Evolutionary conservation across 2,888 invertebrate genomes (phyloP), one percentile per base, ranked within the genome.

Genomic region (Cenopis cana): DNA sequence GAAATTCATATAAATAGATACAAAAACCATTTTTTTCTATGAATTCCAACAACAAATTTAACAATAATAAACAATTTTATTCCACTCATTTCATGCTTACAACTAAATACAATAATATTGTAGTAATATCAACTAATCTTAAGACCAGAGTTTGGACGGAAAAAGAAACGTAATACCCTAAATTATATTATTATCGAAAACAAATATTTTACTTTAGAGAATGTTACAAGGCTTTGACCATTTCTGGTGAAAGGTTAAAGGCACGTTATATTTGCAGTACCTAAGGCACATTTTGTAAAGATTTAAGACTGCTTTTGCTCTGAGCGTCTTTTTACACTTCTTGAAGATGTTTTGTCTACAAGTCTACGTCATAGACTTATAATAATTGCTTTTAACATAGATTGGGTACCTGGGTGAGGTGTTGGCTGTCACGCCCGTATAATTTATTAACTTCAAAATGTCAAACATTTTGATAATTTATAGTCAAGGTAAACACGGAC

Each of bases 131-230:
- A 71, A 67, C 61, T 71, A 71, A 73, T 67, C 56, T 70, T 74
- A 85, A 85, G 89, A 89, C 89, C 89, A 89, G 89, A 89, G 79
- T 82, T 85, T 87, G 89, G 89, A 89, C 88, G 89, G 89, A 89
- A 77, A 82, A 75, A 81, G 78, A 77, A 79, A 79, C 76, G 61
- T 74, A 76, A 77, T 67, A 60, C 46, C 52, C 66, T 69, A 69
- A 67, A 69, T 62, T 52, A 66, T 50, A 67, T 11, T 50, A 67
- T 11, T 64, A 68, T 52, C 46, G 56, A 66, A 61, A 61, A 69
- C 54, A 69, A 29, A 20, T 52, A 17, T 57, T 55, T 55, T 17
- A 38, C 17, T 33, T 61, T 61, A 50, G 18, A 46, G 36, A 61
- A 60, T 12, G 20, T 57, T 64, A 50, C 24, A 69, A 64, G 50